Conservation (phyloP, 1,140 invertebrate species). For the Eufriesea mexicana region DNA sequence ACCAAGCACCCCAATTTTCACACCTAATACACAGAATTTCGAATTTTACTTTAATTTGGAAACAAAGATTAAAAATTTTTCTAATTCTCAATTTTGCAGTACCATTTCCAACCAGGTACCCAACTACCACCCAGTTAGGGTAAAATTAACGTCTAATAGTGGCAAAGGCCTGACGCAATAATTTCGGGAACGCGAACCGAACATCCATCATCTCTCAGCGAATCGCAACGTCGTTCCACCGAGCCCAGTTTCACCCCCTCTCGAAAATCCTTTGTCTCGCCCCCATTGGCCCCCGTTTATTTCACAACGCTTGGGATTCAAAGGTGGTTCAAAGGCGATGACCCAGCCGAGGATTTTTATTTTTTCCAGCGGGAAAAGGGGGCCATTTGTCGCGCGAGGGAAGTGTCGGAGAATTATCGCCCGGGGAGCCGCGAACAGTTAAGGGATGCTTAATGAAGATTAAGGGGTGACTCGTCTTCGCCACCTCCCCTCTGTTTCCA, state of each 20-base stretch:
- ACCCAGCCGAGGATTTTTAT: background rate
- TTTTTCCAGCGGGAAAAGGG: background rate
- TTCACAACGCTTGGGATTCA: background rate
- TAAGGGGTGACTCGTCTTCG: constrained; percentile 53
- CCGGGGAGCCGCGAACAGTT: constrained; percentile 44
- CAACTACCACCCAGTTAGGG: too few species aligned
- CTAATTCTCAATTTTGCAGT: too few species aligned
- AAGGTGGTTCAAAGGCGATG: constrained; percentile 6
- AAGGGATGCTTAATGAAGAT: constrained; percentile 56
- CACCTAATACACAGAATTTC: too few species aligned
- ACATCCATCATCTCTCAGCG: background rate
- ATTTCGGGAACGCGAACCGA: too few species aligned
- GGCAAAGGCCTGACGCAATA: too few species aligned
- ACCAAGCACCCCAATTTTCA: too few species aligned
- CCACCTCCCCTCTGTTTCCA: background rate
- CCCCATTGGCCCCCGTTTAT: background rate
- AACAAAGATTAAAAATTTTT: too few species aligned
- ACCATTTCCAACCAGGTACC: too few species aligned
- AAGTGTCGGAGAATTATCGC: constrained; percentile 41
- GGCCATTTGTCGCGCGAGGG: constrained; percentile 23
- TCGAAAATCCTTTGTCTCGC: too few species aligned
- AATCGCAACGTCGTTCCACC: background rate
- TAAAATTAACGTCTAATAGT: too few species aligned
- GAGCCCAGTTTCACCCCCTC: background rate
- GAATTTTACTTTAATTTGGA: too few species aligned